Evolutionary conservation across 2,888 invertebrate species (phyloP).

Genomic region (Agrenia bidenticulata): DNA sequence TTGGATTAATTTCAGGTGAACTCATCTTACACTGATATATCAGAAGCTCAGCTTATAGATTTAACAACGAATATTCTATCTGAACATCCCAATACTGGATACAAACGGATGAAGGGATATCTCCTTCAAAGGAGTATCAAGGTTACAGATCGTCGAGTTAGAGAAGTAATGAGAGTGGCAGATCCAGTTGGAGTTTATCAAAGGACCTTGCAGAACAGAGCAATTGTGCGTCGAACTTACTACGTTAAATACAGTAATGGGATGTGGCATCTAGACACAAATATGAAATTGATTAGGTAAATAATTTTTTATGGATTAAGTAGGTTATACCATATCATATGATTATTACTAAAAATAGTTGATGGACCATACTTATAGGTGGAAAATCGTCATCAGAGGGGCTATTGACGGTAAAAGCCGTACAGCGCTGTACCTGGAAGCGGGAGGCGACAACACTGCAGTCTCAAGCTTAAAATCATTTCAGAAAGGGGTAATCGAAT

Average conservation of each 20-base stretch:
- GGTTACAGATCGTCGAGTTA: slow-evolving; percentile 19
- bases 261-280: slow-evolving; percentile 41
- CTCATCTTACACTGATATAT: neutral
- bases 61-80: neutral
- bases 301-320: neutral
- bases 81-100: slow-evolving; percentile 42
- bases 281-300: slow-evolving; percentile 35
- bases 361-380: slow-evolving; percentile 18
- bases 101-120: slow-evolving; percentile 38
- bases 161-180: slow-evolving; percentile 22
- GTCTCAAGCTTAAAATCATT: slow-evolving; percentile 23
- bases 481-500: slow-evolving; percentile 12
- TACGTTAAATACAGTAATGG: slow-evolving; percentile 33
- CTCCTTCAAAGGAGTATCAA: slow-evolving; percentile 15
- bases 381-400: slow-evolving; percentile 34
- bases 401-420: slow-evolving; percentile 41
- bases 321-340: neutral
- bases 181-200: slow-evolving; percentile 37
- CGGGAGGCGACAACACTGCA: slow-evolving; percentile 26
- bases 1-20: neutral
- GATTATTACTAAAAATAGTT: neutral
- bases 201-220: slow-evolving; percentile 24
- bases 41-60: neutral
- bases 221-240: slow-evolving; percentile 34
- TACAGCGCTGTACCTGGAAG: slow-evolving; percentile 21